Base-by-base conservation (phyloP, 2,797 vertebrate species). In the Phalanger gymnotis region DNA sequence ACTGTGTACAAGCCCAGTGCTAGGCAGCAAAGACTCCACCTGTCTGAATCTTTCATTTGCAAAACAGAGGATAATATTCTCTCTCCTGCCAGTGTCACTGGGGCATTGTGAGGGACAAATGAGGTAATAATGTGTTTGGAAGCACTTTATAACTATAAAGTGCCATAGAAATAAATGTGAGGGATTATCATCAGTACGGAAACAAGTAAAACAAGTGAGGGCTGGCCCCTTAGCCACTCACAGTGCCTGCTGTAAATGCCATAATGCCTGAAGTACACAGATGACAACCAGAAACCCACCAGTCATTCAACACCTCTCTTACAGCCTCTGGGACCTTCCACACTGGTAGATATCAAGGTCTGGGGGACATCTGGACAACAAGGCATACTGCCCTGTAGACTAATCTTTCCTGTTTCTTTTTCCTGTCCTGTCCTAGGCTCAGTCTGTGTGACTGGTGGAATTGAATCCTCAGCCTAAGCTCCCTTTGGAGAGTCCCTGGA, bases 341-440 rank as follows among this genome's bases (percentile, higher is more conserved):
- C 66, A 40, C 1, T 14, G 4, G 61, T 40, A 73, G 19, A 40
- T 22, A 73, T 10, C 40, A 51, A 87, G 9, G n/a, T 47, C 22
- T 87, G 40, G 73, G 25, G 9, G 3, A 51, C 40, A 11, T 51
- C 25, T 87, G 2, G 40, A 87, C 73, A 27, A 4, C 22, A 51
- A 81, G 53, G 19, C 51, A 5, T 19, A 40, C 51, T 89, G 14
- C 56, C 22, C 94, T 2, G 2, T 40, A 22, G 54, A 91, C 94
- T 7, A 27, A 25, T 53, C 95, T 93, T 93, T 87, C 54, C 94
- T 51, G 52, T 58, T 96, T 81, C 57, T 93, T 91, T 55, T 58
- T 94, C 87, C n/a, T 0, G 2, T 47, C 40, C 73, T 40, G 40
- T 47, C 25, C 25, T 87, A 12, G 73, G 22, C 25, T 7, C 73